These are phyloP conservation scores for Seison nebaliae DNA, from an alignment of 1,140 invertebrate genomes.

Conservation along the genomic window DNA sequence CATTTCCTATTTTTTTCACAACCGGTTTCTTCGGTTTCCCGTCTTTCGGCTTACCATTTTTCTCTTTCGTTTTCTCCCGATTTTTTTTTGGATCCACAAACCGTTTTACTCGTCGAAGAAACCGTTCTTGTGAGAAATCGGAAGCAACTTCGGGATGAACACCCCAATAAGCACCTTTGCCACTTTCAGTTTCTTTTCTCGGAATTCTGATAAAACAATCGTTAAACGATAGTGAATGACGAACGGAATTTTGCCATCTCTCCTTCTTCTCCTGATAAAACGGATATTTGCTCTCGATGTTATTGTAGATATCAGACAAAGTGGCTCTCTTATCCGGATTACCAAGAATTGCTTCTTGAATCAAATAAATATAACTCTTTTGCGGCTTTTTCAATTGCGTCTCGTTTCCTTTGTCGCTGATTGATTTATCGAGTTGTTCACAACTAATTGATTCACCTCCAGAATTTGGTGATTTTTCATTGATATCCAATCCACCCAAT, in stretches of 20 bases:
- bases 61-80: too few relatives aligned
- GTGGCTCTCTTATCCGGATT: background rate
- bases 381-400: too few relatives aligned
- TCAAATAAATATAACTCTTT: background rate
- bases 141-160: slow-evolving; percentile 28
- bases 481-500: too few relatives aligned
- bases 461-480: too few relatives aligned
- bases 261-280: slow-evolving; percentile 13
- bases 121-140: slow-evolving; percentile 53
- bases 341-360: background rate
- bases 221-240: slow-evolving; percentile 50
- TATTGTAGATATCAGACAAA: background rate
- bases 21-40: too few relatives aligned
- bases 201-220: slow-evolving; percentile 88
- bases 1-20: too few relatives aligned
- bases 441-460: too few relatives aligned
- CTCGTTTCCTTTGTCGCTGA: too few relatives aligned
- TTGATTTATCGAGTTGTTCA: too few relatives aligned
- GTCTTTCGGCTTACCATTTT: too few relatives aligned
- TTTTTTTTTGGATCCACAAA: too few relatives aligned
- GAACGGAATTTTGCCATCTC: slow-evolving; percentile 71
- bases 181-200: slow-evolving; percentile 37
- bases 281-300: background rate
- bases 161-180: slow-evolving; percentile 31
- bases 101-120: slow-evolving; percentile 66